These are phyloP conservation scores for Geococcyx californianus DNA, from an alignment of 2,113 vertebrate species.

Conservation along the genomic window DNA sequence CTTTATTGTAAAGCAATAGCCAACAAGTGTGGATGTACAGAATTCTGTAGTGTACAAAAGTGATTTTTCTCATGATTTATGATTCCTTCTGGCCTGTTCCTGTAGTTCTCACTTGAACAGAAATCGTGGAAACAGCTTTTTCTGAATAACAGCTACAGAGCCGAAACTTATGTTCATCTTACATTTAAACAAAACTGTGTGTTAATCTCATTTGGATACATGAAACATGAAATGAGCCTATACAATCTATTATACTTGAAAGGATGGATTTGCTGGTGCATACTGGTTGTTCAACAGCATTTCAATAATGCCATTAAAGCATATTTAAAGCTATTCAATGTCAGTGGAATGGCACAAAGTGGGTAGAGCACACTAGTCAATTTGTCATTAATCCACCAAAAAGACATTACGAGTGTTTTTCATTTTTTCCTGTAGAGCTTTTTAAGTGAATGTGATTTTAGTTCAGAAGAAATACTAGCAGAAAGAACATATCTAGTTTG, in stretches of 20 bases:
- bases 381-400: slow-evolving; percentile 46
- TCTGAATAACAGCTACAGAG: not conserved
- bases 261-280: not conserved
- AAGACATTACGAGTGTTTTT: slow-evolving; percentile 16
- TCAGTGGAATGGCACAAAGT: not conserved
- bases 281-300: slow-evolving; percentile 8
- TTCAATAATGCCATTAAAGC: slow-evolving; percentile 48
- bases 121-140: not conserved
- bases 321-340: slow-evolving; percentile 42
- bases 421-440: not conserved
- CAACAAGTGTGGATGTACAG: not conserved
- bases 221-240: slow-evolving; percentile 37
- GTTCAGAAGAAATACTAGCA: not conserved
- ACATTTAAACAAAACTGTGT: slow-evolving; percentile 33
- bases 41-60: not conserved
- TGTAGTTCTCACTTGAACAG: not conserved
- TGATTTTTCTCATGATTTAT: not conserved
- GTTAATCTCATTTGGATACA: slow-evolving; percentile 15
- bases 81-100: not conserved
- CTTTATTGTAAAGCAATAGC: not conserved
- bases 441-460: not conserved
- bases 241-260: slow-evolving; percentile 11
- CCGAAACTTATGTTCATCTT: not conserved
- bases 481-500: not conserved
- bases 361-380: slow-evolving; percentile 18